Evolutionary conservation across 64 coral and sea anemone species (phyloP).

Genomic region (Astreopora myriophthalma): DNA sequence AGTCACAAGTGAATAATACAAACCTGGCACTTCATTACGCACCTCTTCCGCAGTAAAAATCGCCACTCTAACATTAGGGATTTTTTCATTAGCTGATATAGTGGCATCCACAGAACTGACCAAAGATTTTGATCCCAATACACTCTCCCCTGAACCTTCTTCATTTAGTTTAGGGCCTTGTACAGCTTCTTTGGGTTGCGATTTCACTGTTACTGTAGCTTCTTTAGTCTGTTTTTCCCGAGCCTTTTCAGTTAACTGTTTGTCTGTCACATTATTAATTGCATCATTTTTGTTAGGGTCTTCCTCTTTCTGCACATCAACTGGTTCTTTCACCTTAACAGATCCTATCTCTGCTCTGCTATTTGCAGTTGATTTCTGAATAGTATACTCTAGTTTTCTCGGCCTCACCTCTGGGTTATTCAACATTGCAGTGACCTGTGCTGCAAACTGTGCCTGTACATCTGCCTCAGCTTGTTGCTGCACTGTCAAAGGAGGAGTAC

Average conservation of each 20-base stretch:
- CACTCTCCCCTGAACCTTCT: neutral
- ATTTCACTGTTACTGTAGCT: neutral
- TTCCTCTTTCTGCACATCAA: neutral
- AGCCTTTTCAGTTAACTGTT: neutral
- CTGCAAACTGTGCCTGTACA: conserved; percentile 57
- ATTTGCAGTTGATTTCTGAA: conserved; percentile 10
- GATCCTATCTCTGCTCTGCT: neutral
- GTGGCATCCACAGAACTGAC: conserved; percentile 27
- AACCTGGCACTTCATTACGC: neutral
- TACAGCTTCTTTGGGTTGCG: conserved; percentile 6
- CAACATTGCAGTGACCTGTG: conserved; percentile 71
- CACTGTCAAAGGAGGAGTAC: conserved; percentile 65
- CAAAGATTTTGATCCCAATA: neutral
- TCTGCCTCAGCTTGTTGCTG: conserved; percentile 40
- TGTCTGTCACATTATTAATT: neutral
- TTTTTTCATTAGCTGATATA: neutral
- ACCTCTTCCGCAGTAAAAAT: conserved; percentile 1
- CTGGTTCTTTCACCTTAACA: conserved; percentile 1
- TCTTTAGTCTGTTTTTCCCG: neutral
- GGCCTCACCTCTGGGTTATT: neutral
- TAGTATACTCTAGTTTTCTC: conserved; percentile 11
- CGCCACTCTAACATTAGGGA: conserved; percentile 7
- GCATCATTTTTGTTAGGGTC: neutral
- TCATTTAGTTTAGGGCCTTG: neutral
- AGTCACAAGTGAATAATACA: neutral